Evolutionary conservation across 2,888 invertebrate species (phyloP).

Genomic region (Drosophila rellima): DNA sequence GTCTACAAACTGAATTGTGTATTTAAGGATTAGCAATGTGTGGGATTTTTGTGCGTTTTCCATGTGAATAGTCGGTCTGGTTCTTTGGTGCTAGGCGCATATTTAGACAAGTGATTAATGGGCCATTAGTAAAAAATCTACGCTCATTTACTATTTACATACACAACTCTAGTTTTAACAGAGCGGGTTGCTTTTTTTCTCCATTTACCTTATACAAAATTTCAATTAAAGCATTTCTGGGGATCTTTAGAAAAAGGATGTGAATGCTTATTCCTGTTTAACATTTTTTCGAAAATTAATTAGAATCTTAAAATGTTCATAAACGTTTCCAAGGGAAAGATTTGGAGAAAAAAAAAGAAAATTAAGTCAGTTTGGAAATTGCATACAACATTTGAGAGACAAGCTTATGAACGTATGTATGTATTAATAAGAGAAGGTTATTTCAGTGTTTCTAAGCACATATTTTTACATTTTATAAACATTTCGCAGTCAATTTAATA

Average conservation of each 20-base stretch:
- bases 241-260: background rate
- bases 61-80: slow-evolving; percentile 56
- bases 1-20: slow-evolving; percentile 48
- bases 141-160: slow-evolving; percentile 43
- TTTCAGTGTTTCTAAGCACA: background rate
- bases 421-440: too few relatives aligned
- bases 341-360: too few relatives aligned
- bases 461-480: background rate
- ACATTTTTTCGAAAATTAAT: too few relatives aligned
- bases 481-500: background rate
- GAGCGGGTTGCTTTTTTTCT: slow-evolving; percentile 24
- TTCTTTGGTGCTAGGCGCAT: slow-evolving; percentile 57
- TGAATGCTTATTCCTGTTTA: background rate
- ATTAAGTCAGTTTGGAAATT: too few relatives aligned
- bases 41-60: slow-evolving; percentile 68
- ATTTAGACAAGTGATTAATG: slow-evolving; percentile 74
- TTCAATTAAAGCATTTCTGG: background rate
- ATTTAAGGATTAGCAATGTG: slow-evolving; percentile 74
- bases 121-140: slow-evolving; percentile 66
- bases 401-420: too few relatives aligned
- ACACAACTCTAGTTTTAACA: background rate
- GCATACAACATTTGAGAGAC: too few relatives aligned
- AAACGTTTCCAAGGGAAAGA: too few relatives aligned
- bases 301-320: too few relatives aligned
- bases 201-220: background rate